Evolutionary conservation across 2,888 invertebrate genomes (phyloP), one percentile per base, ranked within the genome.

Genomic region (Eupelmus urozonus): DNA sequence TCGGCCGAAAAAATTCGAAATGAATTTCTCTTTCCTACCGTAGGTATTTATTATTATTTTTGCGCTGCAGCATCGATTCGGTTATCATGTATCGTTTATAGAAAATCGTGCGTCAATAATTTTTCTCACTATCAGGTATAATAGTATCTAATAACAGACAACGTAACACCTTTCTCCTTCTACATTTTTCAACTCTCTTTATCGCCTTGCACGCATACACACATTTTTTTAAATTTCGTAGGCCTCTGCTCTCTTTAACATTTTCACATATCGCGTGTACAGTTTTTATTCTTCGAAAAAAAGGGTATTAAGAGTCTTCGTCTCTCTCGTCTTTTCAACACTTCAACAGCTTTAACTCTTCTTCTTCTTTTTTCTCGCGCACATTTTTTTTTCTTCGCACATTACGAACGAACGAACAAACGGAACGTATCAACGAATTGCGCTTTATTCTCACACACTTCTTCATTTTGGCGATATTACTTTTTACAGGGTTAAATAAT

Each of bases 101-200:
- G 76, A 80, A 80, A 80, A 80, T 78, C 80, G 76, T 80, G 80
- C 80, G 40, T 78, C 74, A 65, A 71, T 73, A 34, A 23, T 71
- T 74, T 77, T 49, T 77, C 51, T 72, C 59, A 13, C 72, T 75
- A 76, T n/a, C 9, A 69, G 29, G 40, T 76, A 72, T 70, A 59
- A 63, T 62, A 75, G 63, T 72, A 76, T 74, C 71, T 78, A 76
- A 69, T 78, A 80, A 80, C 72, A 76, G 75, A 76, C 69, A 69
- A 76, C 69, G 42, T 76, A 80, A 75, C 71, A 73, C 42, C 13
- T 42, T n/a, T 49, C 40, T 57, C 18, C 51, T n/a, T 62, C 60
- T 23, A n/a, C 25, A 45, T 49, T 34, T 60, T 73, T 53, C 29
- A 25, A 51, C 18, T 57, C 13, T 66, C 62, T 27, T 53, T 13